Conservation (phyloP, 2,113 vertebrate species). For the Orientallactaga bullata region DNA sequence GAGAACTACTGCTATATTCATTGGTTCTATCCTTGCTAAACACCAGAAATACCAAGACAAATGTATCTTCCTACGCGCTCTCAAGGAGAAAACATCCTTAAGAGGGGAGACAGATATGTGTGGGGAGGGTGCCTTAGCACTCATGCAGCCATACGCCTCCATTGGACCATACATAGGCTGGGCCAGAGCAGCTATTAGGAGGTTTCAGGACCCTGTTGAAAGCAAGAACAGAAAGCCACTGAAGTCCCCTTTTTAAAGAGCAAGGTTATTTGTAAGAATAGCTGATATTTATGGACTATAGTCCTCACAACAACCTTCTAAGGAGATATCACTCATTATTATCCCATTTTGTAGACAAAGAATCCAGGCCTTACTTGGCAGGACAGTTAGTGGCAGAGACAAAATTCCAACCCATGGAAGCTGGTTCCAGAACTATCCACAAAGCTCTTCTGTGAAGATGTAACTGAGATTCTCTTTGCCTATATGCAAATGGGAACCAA, state of each 20-base stretch:
- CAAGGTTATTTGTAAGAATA: neutral
- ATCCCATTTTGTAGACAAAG: conserved; percentile 7
- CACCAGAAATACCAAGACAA: neutral
- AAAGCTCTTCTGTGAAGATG: neutral
- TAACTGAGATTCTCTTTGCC: neutral
- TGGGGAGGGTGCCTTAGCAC: neutral
- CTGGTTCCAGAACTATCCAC: neutral
- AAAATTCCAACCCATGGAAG: neutral
- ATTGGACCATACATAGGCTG: neutral
- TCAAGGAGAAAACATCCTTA: neutral
- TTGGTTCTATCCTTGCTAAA: neutral
- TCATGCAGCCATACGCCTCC: neutral
- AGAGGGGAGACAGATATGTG: neutral
- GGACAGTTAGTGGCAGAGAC: neutral
- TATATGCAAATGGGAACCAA: neutral
- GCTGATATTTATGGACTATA: neutral
- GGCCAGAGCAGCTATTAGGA: neutral
- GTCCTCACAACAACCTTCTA: neutral
- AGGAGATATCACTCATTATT: neutral
- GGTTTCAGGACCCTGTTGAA: neutral
- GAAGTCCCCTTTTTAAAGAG: neutral
- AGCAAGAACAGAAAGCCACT: conserved; percentile 22
- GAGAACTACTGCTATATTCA: conserved; percentile 42
- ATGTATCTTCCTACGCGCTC: neutral
- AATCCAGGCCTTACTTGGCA: neutral